phyloP scores from a whole-genome alignment of 2,888 invertebrate genomes.

The Drosophila formosana region DNA sequence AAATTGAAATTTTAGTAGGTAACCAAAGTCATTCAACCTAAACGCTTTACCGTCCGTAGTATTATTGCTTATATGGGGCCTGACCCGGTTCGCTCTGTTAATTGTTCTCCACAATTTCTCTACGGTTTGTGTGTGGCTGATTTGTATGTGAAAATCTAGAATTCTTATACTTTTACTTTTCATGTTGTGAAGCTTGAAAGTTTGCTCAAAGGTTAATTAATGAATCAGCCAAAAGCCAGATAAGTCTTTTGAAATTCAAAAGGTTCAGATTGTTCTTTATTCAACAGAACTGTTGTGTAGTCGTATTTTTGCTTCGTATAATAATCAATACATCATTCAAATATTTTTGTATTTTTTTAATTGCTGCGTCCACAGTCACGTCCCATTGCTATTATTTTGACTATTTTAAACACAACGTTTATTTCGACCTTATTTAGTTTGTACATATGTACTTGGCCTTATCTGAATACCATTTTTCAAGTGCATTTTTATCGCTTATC shows the following conservation, averaged over 20 bases:
- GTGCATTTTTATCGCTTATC: slow-evolving; percentile 51
- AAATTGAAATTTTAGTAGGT: slow-evolving; percentile 64
- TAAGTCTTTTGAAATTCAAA: not conserved
- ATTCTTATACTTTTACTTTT: slow-evolving; percentile 56
- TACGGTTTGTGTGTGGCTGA: slow-evolving; percentile 24
- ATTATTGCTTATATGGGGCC: slow-evolving; percentile 25
- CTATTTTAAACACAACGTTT: slow-evolving; percentile 1
- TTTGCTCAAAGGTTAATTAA: slow-evolving; percentile 9
- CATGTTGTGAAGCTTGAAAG: slow-evolving; percentile 6
- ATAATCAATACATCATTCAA: not conserved
- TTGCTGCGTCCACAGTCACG: slow-evolving; percentile 1
- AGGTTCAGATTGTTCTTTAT: not conserved
- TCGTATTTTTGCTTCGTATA: not conserved
- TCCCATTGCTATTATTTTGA: not conserved
- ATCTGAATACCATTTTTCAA: slow-evolving; percentile 46
- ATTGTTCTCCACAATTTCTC: slow-evolving; percentile 40
- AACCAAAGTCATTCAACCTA: slow-evolving; percentile 70
- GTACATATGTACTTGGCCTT: slow-evolving; percentile 18
- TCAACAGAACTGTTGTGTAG: not conserved
- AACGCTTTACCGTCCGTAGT: slow-evolving; percentile 43
- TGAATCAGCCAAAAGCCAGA: not conserved
- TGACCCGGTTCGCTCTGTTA: slow-evolving; percentile 52
- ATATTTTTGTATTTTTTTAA: slow-evolving; percentile 12
- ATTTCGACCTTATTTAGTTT: not conserved
- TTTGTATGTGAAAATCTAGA: slow-evolving; percentile 10